These are phyloP conservation scores for Cryptoleucopteryx plumbea DNA, from an alignment of 2,113 vertebrate genomes.

Conservation along the genomic window DNA sequence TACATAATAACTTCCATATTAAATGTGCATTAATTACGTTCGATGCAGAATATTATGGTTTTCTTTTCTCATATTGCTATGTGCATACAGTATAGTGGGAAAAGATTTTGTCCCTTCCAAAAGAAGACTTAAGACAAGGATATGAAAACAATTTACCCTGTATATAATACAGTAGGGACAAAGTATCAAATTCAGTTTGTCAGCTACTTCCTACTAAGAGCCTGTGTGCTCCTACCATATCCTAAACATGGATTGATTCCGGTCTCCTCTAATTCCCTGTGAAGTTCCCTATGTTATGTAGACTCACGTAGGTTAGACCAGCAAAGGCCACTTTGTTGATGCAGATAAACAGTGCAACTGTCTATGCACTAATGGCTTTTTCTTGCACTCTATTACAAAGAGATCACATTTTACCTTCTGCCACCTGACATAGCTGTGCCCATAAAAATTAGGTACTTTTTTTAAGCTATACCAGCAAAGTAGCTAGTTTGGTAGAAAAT, in stretches of 20 bases:
- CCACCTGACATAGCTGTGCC: background rate
- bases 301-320: background rate
- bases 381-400: background rate
- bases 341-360: background rate
- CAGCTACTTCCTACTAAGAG: background rate
- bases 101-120: background rate
- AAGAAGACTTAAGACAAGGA: background rate
- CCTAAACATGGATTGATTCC: background rate
- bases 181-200: background rate
- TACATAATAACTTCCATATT: background rate
- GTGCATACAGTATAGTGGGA: background rate
- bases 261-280: background rate
- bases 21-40: background rate
- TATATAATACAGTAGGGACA: background rate
- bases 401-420: background rate
- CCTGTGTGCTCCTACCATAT: background rate
- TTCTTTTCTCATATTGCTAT: background rate
- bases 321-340: background rate
- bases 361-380: background rate
- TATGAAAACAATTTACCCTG: background rate
- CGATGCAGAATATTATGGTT: background rate
- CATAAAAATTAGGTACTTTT: background rate
- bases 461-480: background rate
- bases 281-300: background rate
- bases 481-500: background rate